A percentile compares a stretch with the other conserved stretches of the same genome.
Evolutionary conservation across 2,888 invertebrate species (phyloP).

Genomic region (Chrysolina americana): DNA sequence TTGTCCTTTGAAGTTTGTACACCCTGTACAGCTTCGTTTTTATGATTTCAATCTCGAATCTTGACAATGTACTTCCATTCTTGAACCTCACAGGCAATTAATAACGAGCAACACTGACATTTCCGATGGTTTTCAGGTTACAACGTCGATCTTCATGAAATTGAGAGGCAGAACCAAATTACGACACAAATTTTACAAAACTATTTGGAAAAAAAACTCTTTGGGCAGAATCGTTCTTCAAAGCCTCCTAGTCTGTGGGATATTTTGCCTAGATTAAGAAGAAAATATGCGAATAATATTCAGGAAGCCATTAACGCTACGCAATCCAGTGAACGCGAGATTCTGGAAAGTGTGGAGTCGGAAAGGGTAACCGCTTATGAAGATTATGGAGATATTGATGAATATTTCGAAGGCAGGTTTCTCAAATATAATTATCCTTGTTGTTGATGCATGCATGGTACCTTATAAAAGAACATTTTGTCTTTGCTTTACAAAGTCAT

Average conservation of each 20-base stretch:
- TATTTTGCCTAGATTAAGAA: slow-evolving; percentile 73
- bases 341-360: slow-evolving; percentile 80
- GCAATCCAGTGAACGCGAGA: slow-evolving; percentile 66
- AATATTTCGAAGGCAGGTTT: slow-evolving; percentile 64
- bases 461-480: too few relatives aligned
- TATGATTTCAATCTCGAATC: not conserved
- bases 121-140: slow-evolving; percentile 63
- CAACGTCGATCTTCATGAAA: slow-evolving; percentile 71
- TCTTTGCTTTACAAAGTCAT: too few relatives aligned
- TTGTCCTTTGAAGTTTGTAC: too few relatives aligned
- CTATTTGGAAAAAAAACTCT: slow-evolving; percentile 79
- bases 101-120: slow-evolving; percentile 41
- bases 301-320: slow-evolving; percentile 61
- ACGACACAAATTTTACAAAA: slow-evolving; percentile 84
- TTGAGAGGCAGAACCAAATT: slow-evolving; percentile 83
- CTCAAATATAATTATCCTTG: too few relatives aligned
- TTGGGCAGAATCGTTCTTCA: slow-evolving; percentile 71
- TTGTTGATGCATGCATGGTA: too few relatives aligned
- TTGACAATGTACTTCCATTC: not conserved
- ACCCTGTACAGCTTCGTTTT: too few relatives aligned
- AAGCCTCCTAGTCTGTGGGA: slow-evolving; percentile 77
- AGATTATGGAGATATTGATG: slow-evolving; percentile 73
- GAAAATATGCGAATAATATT: slow-evolving; percentile 59
- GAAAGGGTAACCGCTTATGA: slow-evolving; percentile 76
- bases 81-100: not conserved